These are phyloP conservation scores for Drosophila paranaensis DNA, from an alignment of 2,888 invertebrate species.

Conservation along the genomic window DNA sequence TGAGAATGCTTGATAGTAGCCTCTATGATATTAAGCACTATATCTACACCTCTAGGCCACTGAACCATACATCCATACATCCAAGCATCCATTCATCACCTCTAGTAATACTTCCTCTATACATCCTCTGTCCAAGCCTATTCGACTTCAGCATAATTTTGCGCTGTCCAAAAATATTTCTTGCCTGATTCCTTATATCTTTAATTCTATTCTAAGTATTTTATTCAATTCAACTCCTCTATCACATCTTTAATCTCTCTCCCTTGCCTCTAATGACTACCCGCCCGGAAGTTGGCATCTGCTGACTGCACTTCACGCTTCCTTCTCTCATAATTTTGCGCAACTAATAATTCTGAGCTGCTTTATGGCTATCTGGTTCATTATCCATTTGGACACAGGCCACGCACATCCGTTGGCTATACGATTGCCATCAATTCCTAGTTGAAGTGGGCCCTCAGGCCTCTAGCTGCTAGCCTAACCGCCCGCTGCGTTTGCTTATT, in stretches of 20 bases:
- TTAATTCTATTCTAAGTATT: neutral
- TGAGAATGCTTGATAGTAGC: too few species aligned
- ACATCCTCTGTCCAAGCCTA: neutral
- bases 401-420: constrained; percentile 31
- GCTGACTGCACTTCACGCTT: neutral
- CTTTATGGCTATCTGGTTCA: constrained; percentile 1
- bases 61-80: too few species aligned
- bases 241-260: neutral
- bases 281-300: constrained; percentile 10
- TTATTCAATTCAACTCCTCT: neutral
- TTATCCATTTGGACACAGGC: constrained; percentile 23
- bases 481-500: constrained; percentile 62
- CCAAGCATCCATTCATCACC: too few species aligned
- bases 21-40: too few species aligned
- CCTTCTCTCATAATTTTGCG: constrained; percentile 10
- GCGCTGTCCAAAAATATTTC: neutral
- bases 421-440: constrained; percentile 22
- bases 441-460: neutral
- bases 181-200: neutral
- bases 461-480: constrained; percentile 15
- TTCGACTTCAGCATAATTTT: too few species aligned
- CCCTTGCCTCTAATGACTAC: neutral
- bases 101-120: neutral
- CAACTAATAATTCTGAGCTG: constrained; percentile 6
- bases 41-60: too few species aligned